A percentile compares a stretch with the other conserved stretches of the same genome.
phyloP scores from a whole-genome alignment of 2,113 vertebrate genomes.

The Laticauda laticaudata region DNA sequence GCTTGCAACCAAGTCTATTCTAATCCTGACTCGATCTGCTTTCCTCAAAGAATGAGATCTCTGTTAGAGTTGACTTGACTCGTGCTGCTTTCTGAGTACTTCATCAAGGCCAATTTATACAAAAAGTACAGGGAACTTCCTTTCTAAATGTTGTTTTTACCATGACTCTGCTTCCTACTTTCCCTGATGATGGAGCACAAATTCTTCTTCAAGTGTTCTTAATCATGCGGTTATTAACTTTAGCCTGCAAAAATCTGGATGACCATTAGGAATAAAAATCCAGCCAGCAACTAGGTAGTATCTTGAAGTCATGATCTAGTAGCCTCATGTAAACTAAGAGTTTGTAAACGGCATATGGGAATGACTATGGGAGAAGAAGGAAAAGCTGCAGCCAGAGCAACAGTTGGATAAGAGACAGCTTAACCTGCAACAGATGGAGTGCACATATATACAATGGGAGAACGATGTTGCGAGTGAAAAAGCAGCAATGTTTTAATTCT shows the following conservation, averaged over 20 bases:
- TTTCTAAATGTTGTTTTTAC: not conserved
- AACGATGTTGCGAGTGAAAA: not conserved
- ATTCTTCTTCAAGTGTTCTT: not conserved
- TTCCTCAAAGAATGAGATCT: slow-evolving; percentile 84
- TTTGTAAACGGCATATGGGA: not conserved
- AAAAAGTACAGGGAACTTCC: slow-evolving; percentile 20
- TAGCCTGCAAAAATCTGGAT: not conserved
- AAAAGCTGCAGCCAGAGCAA: not conserved
- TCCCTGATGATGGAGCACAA: not conserved
- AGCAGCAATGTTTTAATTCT: not conserved
- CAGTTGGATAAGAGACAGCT: not conserved
- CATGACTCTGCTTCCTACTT: not conserved
- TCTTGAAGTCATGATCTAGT: not conserved
- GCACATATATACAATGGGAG: not conserved
- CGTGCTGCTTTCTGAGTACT: slow-evolving; percentile 77
- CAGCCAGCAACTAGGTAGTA: not conserved
- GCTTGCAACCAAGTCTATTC: slow-evolving; percentile 72
- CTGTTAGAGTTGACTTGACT: slow-evolving; percentile 82
- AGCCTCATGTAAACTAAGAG: not conserved
- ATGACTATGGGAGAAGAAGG: not conserved
- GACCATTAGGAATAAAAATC: not conserved
- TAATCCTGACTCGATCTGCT: slow-evolving; percentile 73
- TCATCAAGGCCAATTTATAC: slow-evolving; percentile 73
- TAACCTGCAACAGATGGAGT: not conserved
- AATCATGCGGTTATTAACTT: not conserved